Evolutionary conservation across 2,888 invertebrate genomes (phyloP), one percentile per base, ranked within the genome.

Genomic region (Selenia dentaria): DNA sequence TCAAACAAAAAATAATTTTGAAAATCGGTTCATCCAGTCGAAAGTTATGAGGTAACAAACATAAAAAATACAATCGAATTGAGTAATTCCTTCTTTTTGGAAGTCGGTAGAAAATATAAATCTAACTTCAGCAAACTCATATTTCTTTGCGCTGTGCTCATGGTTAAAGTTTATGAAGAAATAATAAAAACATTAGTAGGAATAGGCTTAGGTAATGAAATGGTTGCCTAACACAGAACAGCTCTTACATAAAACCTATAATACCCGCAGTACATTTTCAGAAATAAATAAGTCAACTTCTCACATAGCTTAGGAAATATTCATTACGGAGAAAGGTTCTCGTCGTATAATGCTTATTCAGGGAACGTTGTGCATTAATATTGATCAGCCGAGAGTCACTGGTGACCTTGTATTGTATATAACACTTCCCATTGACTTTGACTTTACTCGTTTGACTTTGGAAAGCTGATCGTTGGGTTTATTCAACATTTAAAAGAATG

Each of bases 241-340:
- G 46, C 48, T 28, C 46, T 53, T 47, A 44, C 51, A 50, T 44
- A 48, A 53, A 47, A 27, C 51, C 25, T 13, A 33, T 31, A 22
- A 47, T 48, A 52, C 54, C 41, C 35, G 40, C 44, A 50, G 32
- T 48, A 40, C 36, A 39, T 38, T 47, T 58, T 57, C 58, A 49
- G 63, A 58, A 67, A 70, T 57, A 65, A 66, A 64, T 58, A 64
- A 61, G 59, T 63, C 51, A 57, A 58, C 51, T 64, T 62, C 63
- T 62, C 58, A 54, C 62, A 62, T 59, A 54, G 59, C 58, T 51
- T 54, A 62, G 63, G 63, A 65, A 70, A 71, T 70, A 73, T 72
- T 79, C 77, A 79, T 79, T 78, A 74, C 54, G 54, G 44, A 71
- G 64, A 79, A 77, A 79, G 77, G 73, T 74, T 76, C 61, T 37